Base-by-base conservation (phyloP, 2,113 vertebrate species). In the Cheirogaleus medius region DNA sequence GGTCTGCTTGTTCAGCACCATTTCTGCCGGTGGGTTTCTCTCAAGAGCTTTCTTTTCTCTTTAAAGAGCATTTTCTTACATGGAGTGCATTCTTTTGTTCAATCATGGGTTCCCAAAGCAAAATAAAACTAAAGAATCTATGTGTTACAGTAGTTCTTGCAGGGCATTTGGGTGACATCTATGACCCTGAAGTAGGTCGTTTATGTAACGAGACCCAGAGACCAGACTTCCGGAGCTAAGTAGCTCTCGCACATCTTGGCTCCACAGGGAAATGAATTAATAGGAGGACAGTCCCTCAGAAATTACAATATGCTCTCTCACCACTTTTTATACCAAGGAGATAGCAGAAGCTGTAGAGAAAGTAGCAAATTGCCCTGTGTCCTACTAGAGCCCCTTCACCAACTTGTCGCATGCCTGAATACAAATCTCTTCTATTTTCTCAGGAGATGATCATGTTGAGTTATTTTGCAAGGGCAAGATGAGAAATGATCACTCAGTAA, bases 1-100 rank as follows among this genome's bases (percentile, higher is more conserved):
- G 23, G 15, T 49, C 42, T 73, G 32, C 20, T n/a, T 4, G 29
- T 8, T 34, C 3, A 3, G 8, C 7, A 23, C 0, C 8, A 0
- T 7, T 63, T 81, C 29, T 6, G 7, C 3, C 5, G 18, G 18
- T 52, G 49, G 25, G 15, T 14, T 56, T 87, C 56, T 42, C 49
- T 73, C 9, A 11, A 54, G 56, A 52, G 44, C 1, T 12, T 44
- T 60, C 27, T 18, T 27, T 86, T n/a, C 44, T 80, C 37, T 37
- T n/a, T 82, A 23, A 90, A 90, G 74, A 56, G 44, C 13, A 25
- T 73, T 56, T 94, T 78, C 60, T 37, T 37, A 63, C 8, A 15
- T 1, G 5, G 32, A 68, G 25, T 60, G 10, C 21, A 20, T 32
- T 54, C 44, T 58, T 52, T 86, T 74, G 47, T 25, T 76, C 49